A percentile compares a stretch with the other conserved stretches of the same genome.
Conservation (phyloP, 2,888 invertebrate species). For the Caenorhabditis sp. region DNA sequence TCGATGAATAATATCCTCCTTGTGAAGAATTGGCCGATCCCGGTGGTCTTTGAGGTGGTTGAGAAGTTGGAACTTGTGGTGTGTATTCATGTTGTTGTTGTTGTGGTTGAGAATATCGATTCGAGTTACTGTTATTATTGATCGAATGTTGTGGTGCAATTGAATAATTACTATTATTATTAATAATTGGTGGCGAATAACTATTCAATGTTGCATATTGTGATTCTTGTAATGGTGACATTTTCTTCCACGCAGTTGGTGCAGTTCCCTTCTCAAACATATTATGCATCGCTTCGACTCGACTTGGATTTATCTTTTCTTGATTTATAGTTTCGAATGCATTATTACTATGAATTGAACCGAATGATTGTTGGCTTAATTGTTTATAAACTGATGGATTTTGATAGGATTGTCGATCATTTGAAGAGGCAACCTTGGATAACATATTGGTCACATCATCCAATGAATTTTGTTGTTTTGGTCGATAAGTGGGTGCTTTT, state of each 20-base stretch:
- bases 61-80: constrained; percentile 46
- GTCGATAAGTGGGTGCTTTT: constrained; percentile 4
- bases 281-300: constrained; percentile 67
- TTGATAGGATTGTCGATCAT: no score
- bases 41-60: constrained; percentile 47
- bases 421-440: no score
- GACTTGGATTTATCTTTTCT: constrained; percentile 65
- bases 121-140: neutral
- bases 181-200: constrained; percentile 16
- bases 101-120: constrained; percentile 19
- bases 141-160: no score
- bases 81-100: constrained; percentile 22
- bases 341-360: no score
- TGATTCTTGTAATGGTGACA: constrained; percentile 31
- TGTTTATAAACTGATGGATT: no score
- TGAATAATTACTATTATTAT: constrained; percentile 16
- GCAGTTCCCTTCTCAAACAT: constrained; percentile 64
- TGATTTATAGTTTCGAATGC: constrained; percentile 58
- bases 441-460: constrained; percentile 61
- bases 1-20: constrained; percentile 64
- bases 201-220: constrained; percentile 33
- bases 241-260: constrained; percentile 39
- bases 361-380: no score
- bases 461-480: constrained; percentile 38
- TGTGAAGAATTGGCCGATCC: constrained; percentile 62